Evolutionary conservation across 2,113 vertebrate genomes (phyloP).

Genomic region (Hemiscyllium ocellatum): DNA sequence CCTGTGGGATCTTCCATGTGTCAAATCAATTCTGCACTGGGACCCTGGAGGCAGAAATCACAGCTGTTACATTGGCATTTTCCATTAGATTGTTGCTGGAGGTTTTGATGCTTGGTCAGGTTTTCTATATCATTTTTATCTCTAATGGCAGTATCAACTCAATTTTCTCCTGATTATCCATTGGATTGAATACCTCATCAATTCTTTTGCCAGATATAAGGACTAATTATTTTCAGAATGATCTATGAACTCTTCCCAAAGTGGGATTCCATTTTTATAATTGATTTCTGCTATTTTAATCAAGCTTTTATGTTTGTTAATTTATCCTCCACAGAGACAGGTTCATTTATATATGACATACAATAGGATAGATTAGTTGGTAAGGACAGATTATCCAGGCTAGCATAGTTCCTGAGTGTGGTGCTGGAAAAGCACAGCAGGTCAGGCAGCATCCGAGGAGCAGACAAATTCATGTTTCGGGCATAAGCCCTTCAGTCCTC

Average conservation of each 20-base stretch:
- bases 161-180: conserved; percentile 55
- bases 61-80: conserved; percentile 49
- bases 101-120: conserved; percentile 54
- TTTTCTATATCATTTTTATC: conserved; percentile 62
- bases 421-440: too few relatives aligned
- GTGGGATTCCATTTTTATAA: conserved; percentile 54
- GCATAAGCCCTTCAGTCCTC: too few relatives aligned
- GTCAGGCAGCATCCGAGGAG: too few relatives aligned
- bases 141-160: conserved; percentile 68
- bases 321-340: not conserved
- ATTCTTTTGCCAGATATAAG: conserved; percentile 56
- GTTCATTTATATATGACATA: not conserved
- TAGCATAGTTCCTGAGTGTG: too few relatives aligned
- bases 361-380: not conserved
- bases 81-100: conserved; percentile 48
- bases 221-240: conserved; percentile 67
- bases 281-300: not conserved
- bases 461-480: too few relatives aligned
- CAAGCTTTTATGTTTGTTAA: not conserved
- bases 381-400: not conserved
- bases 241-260: conserved; percentile 69
- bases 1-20: conserved; percentile 60
- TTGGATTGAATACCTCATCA: conserved; percentile 47
- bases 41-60: conserved; percentile 54
- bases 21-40: conserved; percentile 66